A percentile compares a stretch with the other conserved stretches of the same genome.
phyloP scores from a whole-genome alignment of 1,140 invertebrate genomes.

The Helicoverpa armigera region DNA sequence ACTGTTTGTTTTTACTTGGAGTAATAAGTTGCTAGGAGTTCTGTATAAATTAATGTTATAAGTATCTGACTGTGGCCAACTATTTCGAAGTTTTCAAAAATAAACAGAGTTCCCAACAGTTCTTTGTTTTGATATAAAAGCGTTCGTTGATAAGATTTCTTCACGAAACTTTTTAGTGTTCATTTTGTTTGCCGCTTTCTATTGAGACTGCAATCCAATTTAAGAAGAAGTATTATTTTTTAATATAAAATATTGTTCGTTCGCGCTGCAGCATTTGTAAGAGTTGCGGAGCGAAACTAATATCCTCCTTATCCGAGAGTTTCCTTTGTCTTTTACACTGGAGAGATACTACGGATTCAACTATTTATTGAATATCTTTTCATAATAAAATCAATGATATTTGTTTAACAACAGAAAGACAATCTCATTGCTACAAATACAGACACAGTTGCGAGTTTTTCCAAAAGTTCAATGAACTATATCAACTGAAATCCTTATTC shows the following conservation, averaged over 20 bases:
- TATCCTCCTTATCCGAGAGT: constrained; percentile 27
- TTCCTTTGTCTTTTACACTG: constrained; percentile 22
- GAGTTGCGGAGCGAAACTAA: constrained; percentile 39
- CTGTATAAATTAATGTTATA: constrained; percentile 51
- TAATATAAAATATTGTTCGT: constrained; percentile 32
- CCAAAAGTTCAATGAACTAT: constrained; percentile 6
- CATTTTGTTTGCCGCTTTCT: constrained; percentile 20
- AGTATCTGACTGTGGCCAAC: constrained; percentile 48
- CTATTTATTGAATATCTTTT: constrained; percentile 4
- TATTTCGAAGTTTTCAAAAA: constrained; percentile 45
- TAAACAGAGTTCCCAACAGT: constrained; percentile 33
- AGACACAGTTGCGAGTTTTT: not conserved
- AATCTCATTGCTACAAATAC: not conserved
- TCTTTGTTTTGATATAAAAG: constrained; percentile 44
- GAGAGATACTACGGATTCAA: constrained; percentile 21
- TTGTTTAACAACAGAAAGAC: not conserved
- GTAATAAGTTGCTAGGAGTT: constrained; percentile 54
- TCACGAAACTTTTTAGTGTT: constrained; percentile 39
- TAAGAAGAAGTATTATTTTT: constrained; percentile 28
- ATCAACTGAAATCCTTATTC: not conserved
- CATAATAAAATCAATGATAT: constrained; percentile 8
- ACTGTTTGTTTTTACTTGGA: constrained; percentile 63
- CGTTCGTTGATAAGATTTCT: constrained; percentile 50
- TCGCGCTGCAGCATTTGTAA: constrained; percentile 4
- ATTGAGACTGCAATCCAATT: constrained; percentile 41